Percentiles rank a stretch among this genome's conserved stretches.
Conservation (phyloP, 1,140 invertebrate genomes). For the Sycophila sp. region DNA sequence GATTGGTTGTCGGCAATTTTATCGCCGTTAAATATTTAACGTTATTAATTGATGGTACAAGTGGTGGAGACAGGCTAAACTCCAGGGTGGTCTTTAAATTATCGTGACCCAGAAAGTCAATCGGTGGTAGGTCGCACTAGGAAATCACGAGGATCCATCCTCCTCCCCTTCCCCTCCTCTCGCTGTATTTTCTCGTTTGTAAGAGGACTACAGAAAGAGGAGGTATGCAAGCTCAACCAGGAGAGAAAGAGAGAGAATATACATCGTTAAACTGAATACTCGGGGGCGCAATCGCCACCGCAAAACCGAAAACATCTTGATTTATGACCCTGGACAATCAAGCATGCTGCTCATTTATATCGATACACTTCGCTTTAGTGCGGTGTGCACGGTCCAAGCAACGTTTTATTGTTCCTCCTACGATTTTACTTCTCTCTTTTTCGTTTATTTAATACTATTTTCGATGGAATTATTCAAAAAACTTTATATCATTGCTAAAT, state of each 20-base stretch:
- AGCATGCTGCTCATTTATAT: constrained; percentile 8
- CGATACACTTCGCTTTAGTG: background rate
- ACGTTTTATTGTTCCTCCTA: no score
- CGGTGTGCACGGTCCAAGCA: no score
- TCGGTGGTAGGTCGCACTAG: background rate
- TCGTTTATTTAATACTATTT: no score
- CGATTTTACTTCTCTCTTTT: no score
- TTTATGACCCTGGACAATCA: constrained; percentile 32
- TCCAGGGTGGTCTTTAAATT: constrained; percentile 4
- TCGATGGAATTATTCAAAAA: no score
- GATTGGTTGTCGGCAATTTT: background rate
- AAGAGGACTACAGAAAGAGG: background rate
- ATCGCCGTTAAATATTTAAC: background rate
- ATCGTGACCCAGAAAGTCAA: constrained; percentile 7
- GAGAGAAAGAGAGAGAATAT: background rate
- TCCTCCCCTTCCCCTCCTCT: background rate
- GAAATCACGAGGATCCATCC: no score
- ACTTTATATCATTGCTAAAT: no score
- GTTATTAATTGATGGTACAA: background rate
- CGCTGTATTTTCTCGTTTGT: no score
- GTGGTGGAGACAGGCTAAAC: background rate
- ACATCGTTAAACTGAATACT: background rate
- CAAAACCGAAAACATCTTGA: constrained; percentile 37
- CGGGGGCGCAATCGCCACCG: background rate
- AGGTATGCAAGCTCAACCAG: no score